Percentiles rank a stretch among this genome's conserved stretches.
Evolutionary conservation across 2,888 invertebrate species (phyloP).

Genomic region (Carterocephalus palaemon): DNA sequence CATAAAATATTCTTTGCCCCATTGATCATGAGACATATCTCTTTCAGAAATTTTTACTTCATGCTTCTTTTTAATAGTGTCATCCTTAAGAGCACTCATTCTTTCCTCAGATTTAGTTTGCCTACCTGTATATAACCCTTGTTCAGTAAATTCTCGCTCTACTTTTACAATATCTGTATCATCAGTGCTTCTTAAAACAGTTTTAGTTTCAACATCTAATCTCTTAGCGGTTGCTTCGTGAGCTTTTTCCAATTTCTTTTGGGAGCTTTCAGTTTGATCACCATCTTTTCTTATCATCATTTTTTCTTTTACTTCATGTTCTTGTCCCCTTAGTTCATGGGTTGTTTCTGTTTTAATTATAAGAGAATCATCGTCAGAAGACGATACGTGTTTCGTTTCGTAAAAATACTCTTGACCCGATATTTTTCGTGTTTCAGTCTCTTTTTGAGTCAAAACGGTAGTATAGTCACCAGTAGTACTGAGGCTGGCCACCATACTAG

Average conservation of each 20-base stretch:
- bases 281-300: constrained; percentile 66
- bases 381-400: constrained; percentile 71
- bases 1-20: constrained; percentile 77
- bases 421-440: constrained; percentile 71
- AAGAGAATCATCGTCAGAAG: constrained; percentile 71
- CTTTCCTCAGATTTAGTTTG: constrained; percentile 72
- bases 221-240: constrained; percentile 73
- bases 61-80: constrained; percentile 67
- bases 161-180: constrained; percentile 64
- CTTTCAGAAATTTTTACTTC: constrained; percentile 75
- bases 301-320: constrained; percentile 73
- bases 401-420: constrained; percentile 72
- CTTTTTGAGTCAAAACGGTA: constrained; percentile 73
- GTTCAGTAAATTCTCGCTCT: constrained; percentile 66
- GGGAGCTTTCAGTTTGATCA: constrained; percentile 71
- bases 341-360: constrained; percentile 71
- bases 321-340: constrained; percentile 68
- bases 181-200: constrained; percentile 63
- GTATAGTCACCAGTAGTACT: constrained; percentile 54
- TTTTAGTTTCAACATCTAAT: constrained; percentile 70
- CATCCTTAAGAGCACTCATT: constrained; percentile 74
- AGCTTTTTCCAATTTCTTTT: constrained; percentile 74
- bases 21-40: constrained; percentile 73
- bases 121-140: constrained; percentile 68
- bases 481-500: constrained; percentile 67